Evolutionary conservation across 2,888 invertebrate species (phyloP), one percentile per base, ranked within the genome.

Genomic region (Apantesis nais): DNA sequence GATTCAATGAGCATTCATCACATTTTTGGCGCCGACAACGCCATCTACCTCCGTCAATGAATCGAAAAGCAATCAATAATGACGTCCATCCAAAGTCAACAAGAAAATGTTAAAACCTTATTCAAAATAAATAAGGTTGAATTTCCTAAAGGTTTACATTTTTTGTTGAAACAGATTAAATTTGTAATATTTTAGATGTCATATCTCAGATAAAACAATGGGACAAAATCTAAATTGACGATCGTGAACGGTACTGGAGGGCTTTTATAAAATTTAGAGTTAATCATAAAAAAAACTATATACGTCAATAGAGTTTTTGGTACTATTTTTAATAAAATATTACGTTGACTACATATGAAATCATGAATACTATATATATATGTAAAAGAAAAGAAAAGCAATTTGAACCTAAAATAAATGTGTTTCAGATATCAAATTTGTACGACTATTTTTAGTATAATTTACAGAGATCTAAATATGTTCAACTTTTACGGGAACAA

Each of bases 1-100:
- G 67, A 68, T 72, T 84, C 85, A 83, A 77, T 85, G 82, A 82
- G 78, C 85, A 84, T 84, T 84, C 78, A 83, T 83, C 82, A 78
- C 78, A 74, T 78, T 79, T 81, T 81, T 77, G 66, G 69, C 71
- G 76, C 62, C 65, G 68, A 44, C 77, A 79, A 70, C 77, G 77
- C 82, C 78, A 79, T 85, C 80, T 83, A 83, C 82, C 81, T 78
- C 73, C 73, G 72, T 77, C 78, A 78, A 76, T 80, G 81, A 83
- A 81, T 72, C 79, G 74, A 75, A 77, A 82, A 71, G 41, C 71
- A 73, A 83, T 83, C 74, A 78, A 82, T 80, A 74, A 74, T 73
- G 77, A 73, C 79, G 62, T 75, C 29, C 14, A 19, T 55, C 41
- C 71, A 75, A 66, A 22, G 66, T 70, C 74, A 60, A 8, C 31